phyloP scores from a whole-genome alignment of 2,797 vertebrate species.

The Eupleurogrammus muticus region DNA sequence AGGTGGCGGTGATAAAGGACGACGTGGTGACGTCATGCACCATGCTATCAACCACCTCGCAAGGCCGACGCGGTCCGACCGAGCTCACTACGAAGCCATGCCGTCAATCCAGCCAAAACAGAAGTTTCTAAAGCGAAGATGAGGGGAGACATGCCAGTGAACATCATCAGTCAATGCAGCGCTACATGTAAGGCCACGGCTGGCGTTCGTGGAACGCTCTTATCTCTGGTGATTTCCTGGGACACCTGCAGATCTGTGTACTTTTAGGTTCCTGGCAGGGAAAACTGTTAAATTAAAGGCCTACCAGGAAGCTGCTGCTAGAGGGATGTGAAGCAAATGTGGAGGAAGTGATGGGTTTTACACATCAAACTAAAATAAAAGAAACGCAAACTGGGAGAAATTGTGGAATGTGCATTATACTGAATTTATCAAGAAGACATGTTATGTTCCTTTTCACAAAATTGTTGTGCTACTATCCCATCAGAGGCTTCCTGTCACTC shows the following conservation, averaged over 20 bases:
- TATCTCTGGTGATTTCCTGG: neutral
- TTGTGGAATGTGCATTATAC: neutral
- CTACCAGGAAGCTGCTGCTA: neutral
- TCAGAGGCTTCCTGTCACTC: conserved; percentile 9
- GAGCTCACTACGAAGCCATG: conserved; percentile 60
- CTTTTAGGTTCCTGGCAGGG: no score
- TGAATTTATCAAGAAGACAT: neutral
- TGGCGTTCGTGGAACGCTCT: neutral
- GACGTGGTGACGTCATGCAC: conserved; percentile 69
- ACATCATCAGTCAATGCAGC: neutral
- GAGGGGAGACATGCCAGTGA: conserved; percentile 34
- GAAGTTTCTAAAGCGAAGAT: neutral
- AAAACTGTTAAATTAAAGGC: neutral
- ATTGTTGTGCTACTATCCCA: neutral
- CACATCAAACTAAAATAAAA: neutral
- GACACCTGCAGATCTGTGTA: no score
- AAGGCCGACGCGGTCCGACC: conserved; percentile 24
- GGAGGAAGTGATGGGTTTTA: neutral
- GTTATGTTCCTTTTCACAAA: neutral
- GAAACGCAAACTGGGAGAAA: neutral
- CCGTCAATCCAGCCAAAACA: conserved; percentile 28
- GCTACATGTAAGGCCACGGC: neutral
- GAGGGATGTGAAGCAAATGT: neutral
- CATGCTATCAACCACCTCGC: conserved; percentile 49
- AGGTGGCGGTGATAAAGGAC: conserved; percentile 36